These are phyloP conservation scores for Trimorus sp. DNA, from an alignment of 2,888 invertebrate species.

Conservation along the genomic window DNA sequence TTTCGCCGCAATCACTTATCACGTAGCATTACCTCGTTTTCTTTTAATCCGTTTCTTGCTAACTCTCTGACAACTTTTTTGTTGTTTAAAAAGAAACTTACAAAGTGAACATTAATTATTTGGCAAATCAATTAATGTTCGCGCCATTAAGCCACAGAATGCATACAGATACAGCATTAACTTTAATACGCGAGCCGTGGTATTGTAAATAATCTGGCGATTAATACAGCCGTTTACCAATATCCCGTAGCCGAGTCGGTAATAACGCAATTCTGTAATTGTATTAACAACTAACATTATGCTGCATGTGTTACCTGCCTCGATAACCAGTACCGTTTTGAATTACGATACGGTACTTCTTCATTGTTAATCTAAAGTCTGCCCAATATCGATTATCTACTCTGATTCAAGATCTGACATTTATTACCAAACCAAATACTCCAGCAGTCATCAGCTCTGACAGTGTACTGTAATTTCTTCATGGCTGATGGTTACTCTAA, in stretches of 20 bases:
- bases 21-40: no score
- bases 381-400: constrained; percentile 57
- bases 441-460: constrained; percentile 37
- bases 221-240: constrained; percentile 55
- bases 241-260: constrained; percentile 38
- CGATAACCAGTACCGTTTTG: constrained; percentile 55
- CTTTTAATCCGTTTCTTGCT: no score
- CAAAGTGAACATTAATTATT: constrained; percentile 28
- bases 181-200: constrained; percentile 30
- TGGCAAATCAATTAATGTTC: constrained; percentile 22
- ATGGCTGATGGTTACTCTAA: constrained; percentile 50
- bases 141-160: constrained; percentile 38
- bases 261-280: constrained; percentile 59
- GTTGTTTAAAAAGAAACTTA: background rate
- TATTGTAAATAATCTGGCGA: constrained; percentile 52
- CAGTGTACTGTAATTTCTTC: constrained; percentile 49
- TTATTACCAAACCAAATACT: constrained; percentile 57
- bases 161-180: constrained; percentile 31
- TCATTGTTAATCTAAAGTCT: constrained; percentile 60
- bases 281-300: constrained; percentile 59
- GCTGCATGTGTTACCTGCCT: constrained; percentile 49
- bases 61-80: background rate
- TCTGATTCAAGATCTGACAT: constrained; percentile 54
- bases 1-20: no score
- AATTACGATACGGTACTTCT: constrained; percentile 50